These are phyloP conservation scores for Remorina albescens DNA, from an alignment of 2,797 vertebrate species.

Conservation along the genomic window DNA sequence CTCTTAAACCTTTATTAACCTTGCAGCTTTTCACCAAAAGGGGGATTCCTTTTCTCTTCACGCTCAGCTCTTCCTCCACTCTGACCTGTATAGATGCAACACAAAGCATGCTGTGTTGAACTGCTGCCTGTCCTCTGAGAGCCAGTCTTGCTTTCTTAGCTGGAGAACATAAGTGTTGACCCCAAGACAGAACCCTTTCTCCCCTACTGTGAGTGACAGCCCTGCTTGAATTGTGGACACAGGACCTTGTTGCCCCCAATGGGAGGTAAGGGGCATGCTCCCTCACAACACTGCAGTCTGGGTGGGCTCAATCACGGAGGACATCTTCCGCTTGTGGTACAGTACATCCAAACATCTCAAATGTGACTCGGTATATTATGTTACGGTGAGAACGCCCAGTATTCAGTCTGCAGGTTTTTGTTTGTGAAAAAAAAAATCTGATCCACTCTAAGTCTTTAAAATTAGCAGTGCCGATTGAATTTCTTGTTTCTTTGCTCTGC, in stretches of 20 bases:
- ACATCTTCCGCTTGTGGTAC: slow-evolving; percentile 79
- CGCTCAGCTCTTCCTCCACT: slow-evolving; percentile 45
- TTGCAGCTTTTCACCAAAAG: slow-evolving; percentile 1
- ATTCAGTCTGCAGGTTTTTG: slow-evolving; percentile 60
- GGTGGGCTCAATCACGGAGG: slow-evolving; percentile 83
- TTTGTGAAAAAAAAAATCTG: slow-evolving; percentile 64
- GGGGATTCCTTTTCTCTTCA: slow-evolving; percentile 23
- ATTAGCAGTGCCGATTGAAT: slow-evolving; percentile 76
- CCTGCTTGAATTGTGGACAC: slow-evolving; percentile 82
- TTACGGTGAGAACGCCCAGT: slow-evolving; percentile 70
- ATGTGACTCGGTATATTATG: slow-evolving; percentile 74
- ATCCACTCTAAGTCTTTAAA: slow-evolving; percentile 58
- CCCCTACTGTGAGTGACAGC: slow-evolving; percentile 86
- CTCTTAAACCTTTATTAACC: not conserved
- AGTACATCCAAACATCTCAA: slow-evolving; percentile 83
- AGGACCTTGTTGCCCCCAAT: slow-evolving; percentile 82
- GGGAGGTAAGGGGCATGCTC: slow-evolving; percentile 80
- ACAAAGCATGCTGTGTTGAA: slow-evolving; percentile 82
- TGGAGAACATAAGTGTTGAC: slow-evolving; percentile 89
- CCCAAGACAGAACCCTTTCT: slow-evolving; percentile 84
- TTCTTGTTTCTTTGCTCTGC: slow-evolving; percentile 86
- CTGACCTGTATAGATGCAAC: slow-evolving; percentile 66
- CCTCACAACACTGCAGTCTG: slow-evolving; percentile 81
- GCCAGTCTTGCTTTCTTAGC: slow-evolving; percentile 87
- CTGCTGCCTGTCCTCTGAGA: slow-evolving; percentile 74